phyloP scores from a whole-genome alignment of 2,113 vertebrate genomes.

The Glaucidium brasilianum region DNA sequence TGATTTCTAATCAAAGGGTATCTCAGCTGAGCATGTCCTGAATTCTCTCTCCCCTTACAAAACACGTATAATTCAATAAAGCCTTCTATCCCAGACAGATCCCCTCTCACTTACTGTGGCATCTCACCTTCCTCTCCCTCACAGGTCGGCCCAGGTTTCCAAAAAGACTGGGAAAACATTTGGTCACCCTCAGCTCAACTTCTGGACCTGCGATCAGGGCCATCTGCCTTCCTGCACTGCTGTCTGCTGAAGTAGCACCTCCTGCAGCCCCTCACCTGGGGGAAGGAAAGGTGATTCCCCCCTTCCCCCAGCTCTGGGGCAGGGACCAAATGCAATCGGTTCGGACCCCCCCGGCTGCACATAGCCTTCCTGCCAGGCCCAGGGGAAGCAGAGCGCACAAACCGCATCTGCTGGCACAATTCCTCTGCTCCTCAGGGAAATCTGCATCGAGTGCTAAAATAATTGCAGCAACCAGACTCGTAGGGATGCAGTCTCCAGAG shows the following conservation, averaged over 20 bases:
- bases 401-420: background rate
- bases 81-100: background rate
- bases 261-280: accelerated
- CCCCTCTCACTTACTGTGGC: background rate
- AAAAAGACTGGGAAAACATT: background rate
- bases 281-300: background rate
- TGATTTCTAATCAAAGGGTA: background rate
- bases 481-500: background rate
- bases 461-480: background rate
- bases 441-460: accelerated
- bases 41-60: background rate
- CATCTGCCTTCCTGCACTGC: accelerated
- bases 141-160: background rate
- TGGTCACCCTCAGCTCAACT: background rate
- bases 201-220: background rate
- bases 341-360: background rate
- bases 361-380: accelerated
- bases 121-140: background rate
- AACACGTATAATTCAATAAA: background rate
- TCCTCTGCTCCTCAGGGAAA: background rate
- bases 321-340: background rate
- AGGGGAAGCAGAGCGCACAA: accelerated
- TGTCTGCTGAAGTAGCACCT: background rate
- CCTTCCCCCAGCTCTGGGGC: background rate
- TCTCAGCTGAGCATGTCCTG: background rate